Base-by-base conservation (phyloP, 2,797 vertebrate species). In the Toxotes lorentzi region DNA sequence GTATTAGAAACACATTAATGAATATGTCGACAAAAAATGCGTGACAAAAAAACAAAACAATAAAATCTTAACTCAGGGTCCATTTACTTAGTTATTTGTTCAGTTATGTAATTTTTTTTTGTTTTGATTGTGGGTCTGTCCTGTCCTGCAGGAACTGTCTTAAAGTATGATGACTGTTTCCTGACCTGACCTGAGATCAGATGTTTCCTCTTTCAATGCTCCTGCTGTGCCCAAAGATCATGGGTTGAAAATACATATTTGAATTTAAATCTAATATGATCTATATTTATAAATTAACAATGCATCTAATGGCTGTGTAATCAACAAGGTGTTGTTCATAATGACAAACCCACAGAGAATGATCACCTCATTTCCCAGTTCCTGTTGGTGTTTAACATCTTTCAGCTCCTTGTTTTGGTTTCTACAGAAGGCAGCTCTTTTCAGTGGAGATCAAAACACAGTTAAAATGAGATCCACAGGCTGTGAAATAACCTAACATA, bases 131-230 rank as follows among this genome's bases (percentile, higher is more conserved):
- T 61, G 17, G 11, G n/a, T 13, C 58, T 32, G 19, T 66, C 9
- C 43, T 41, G 48, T 74, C 11, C 53, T 54, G 27, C 54, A 19
- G 53, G 7, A 30, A 16, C 27, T 8, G 24, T 54, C 53, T 56
- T 17, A 1, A 32, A 50, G 59, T 53, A 56, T 66, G 60, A 61
- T 38, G 57, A 54, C 21, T 35, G 47, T 48, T 61, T 34, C 27
- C 53, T 70, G 40, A 41, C 51, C 40, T 53, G 48, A 60, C 56
- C 56, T 14, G 56, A 38, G 43, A 71, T 50, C 57, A 45, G 21
- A 8, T 19, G 27, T 51, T 56, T 63, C 40, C 61, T 64, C 45
- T 60, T 40, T 5, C 27, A 21, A 38, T 24, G 32, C 13, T 21
- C 13, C 2, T 41, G 5, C 24, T 62, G 1, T 21, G 30, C 51